Percentiles rank a stretch among this genome's conserved stretches.
Evolutionary conservation across 1,140 invertebrate genomes (phyloP).

Genomic region (Drosophila seguyi): DNA sequence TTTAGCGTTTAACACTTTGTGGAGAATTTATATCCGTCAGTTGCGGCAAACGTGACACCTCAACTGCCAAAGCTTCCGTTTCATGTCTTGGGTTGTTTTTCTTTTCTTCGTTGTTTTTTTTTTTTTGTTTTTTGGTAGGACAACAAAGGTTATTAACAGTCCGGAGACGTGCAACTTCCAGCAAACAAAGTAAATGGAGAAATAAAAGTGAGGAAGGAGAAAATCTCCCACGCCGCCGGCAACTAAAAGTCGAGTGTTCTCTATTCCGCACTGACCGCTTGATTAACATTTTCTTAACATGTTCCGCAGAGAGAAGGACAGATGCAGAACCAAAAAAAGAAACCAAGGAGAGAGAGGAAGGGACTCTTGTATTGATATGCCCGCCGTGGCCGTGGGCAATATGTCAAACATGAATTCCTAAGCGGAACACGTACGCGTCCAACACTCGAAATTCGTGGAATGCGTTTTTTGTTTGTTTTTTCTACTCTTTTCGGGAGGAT

Average conservation of each 20-base stretch:
- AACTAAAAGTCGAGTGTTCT: conserved; percentile 73
- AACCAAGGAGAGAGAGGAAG: neutral
- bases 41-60: conserved; percentile 46
- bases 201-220: conserved; percentile 25
- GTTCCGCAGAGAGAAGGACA: conserved; percentile 31
- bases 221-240: conserved; percentile 59
- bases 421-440: conserved; percentile 75
- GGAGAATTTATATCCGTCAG: conserved; percentile 70
- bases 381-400: conserved; percentile 71
- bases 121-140: conserved; percentile 27
- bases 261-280: conserved; percentile 80
- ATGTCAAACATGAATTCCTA: conserved; percentile 80
- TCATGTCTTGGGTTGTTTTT: conserved; percentile 44
- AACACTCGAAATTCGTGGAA: conserved; percentile 75
- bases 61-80: conserved; percentile 72
- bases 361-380: conserved; percentile 70
- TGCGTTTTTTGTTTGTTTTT: conserved; percentile 36
- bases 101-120: conserved; percentile 30
- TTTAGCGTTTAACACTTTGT: conserved; percentile 57
- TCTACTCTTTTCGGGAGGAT: conserved; percentile 20
- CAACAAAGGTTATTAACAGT: conserved; percentile 79
- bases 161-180: conserved; percentile 64
- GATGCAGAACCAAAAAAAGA: neutral
- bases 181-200: conserved; percentile 56
- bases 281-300: conserved; percentile 81